These are phyloP conservation scores for Rhynchomys soricoides DNA, from an alignment of 2,113 vertebrate genomes.

Conservation along the genomic window DNA sequence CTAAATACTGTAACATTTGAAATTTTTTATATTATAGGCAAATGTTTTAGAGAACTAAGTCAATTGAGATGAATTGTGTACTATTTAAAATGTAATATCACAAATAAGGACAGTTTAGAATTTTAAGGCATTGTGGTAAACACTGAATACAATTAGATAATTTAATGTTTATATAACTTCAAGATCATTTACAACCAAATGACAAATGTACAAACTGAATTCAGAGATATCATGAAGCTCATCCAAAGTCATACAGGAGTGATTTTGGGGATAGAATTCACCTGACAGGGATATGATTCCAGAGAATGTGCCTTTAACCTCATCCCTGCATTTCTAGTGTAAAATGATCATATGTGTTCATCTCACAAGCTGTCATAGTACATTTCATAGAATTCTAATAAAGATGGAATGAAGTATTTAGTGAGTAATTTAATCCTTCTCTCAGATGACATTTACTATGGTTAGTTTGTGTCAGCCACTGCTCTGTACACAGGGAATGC, in stretches of 20 bases:
- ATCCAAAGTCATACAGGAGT: background rate
- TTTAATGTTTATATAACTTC: background rate
- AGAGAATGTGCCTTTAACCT: background rate
- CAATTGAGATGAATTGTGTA: background rate
- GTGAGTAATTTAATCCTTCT: background rate
- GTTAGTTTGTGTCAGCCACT: background rate
- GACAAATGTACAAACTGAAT: background rate
- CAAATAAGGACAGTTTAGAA: background rate
- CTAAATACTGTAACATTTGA: background rate
- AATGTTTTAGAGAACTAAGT: background rate
- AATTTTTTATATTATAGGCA: slow-evolving; percentile 13
- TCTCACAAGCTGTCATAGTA: background rate
- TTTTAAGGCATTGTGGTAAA: background rate
- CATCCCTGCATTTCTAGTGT: background rate
- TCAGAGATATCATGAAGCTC: background rate
- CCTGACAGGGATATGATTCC: background rate
- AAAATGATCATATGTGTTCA: background rate
- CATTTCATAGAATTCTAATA: background rate
- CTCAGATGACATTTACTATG: background rate
- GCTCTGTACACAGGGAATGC: background rate
- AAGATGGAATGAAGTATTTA: background rate
- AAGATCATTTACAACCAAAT: background rate
- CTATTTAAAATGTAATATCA: background rate
- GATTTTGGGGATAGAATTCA: background rate
- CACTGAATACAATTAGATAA: background rate